These are phyloP conservation scores for Clupea harengus DNA, from an alignment of 2,113 vertebrate genomes.

Conservation along the genomic window DNA sequence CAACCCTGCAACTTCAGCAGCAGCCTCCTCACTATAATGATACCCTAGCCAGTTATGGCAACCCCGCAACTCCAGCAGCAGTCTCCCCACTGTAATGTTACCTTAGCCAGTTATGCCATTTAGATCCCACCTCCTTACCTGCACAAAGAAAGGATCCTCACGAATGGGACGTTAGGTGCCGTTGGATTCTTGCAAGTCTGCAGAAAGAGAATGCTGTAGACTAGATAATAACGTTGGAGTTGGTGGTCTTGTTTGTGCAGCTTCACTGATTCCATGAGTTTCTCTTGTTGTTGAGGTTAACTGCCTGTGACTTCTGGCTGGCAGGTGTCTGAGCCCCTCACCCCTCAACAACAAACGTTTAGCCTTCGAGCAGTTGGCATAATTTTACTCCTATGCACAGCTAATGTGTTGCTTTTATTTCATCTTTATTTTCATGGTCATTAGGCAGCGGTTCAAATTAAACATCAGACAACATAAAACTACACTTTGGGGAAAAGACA, in stretches of 20 bases:
- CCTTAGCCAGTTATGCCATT: not conserved
- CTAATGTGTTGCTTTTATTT: not conserved
- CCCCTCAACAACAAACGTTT: slow-evolving; percentile 8
- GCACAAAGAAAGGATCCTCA: not conserved
- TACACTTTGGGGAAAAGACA: not conserved
- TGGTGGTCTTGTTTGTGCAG: slow-evolving; percentile 58
- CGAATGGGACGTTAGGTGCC: not conserved
- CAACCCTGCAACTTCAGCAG: too few species aligned
- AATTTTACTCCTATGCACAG: not conserved
- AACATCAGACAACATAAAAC: slow-evolving; percentile 3
- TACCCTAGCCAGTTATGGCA: too few species aligned
- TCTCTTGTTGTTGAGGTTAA: slow-evolving; percentile 72
- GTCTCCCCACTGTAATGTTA: not conserved
- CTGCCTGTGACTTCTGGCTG: slow-evolving; percentile 69
- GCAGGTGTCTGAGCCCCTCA: slow-evolving; percentile 61
- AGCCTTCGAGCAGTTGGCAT: slow-evolving; percentile 16
- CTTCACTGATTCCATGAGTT: slow-evolving; percentile 66
- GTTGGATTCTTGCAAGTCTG: not conserved
- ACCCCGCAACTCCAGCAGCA: not conserved
- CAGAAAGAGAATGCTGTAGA: not conserved
- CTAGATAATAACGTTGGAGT: not conserved
- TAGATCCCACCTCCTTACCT: not conserved
- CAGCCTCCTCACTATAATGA: too few species aligned
- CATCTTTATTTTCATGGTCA: not conserved
- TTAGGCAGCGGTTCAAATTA: not conserved